phyloP scores from a whole-genome alignment of 2,797 vertebrate species.

The Carapus acus region DNA sequence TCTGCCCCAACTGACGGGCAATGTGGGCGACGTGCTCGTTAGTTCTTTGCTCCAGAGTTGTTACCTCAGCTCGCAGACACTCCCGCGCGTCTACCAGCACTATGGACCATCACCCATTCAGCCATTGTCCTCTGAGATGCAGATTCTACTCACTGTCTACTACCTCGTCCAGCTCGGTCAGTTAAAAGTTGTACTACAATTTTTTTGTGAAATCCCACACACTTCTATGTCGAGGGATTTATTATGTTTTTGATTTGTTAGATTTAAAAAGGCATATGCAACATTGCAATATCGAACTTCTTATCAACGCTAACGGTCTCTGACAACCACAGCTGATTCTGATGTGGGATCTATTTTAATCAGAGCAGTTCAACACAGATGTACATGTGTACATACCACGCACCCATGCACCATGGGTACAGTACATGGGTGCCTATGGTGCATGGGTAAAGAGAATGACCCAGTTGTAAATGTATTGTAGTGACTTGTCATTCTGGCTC shows the following conservation, averaged over 20 bases:
- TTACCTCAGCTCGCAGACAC: conserved; percentile 87
- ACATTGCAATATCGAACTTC: too few species aligned
- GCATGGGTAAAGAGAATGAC: too few species aligned
- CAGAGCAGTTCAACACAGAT: too few species aligned
- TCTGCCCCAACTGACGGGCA: conserved; percentile 89
- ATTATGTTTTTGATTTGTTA: too few species aligned
- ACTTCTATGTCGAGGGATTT: background rate
- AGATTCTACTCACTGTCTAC: conserved; percentile 94
- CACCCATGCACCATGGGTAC: too few species aligned
- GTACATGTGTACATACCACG: too few species aligned
- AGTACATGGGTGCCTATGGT: too few species aligned
- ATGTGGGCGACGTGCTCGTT: conserved; percentile 84
- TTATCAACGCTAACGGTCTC: too few species aligned
- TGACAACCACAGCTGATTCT: too few species aligned
- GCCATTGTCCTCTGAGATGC: conserved; percentile 92
- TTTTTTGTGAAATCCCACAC: background rate
- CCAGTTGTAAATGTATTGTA: too few species aligned
- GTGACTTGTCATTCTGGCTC: background rate
- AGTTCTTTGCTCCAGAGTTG: conserved; percentile 87
- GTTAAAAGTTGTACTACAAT: conserved; percentile 32
- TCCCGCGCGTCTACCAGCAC: conserved; percentile 87
- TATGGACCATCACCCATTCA: conserved; percentile 81
- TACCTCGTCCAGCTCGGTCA: conserved; percentile 96
- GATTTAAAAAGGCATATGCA: too few species aligned
- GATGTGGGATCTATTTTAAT: too few species aligned